Percentiles rank a stretch among this genome's conserved stretches.
Conservation (phyloP, 2,797 vertebrate genomes). For the Loriculus beryllinus region DNA sequence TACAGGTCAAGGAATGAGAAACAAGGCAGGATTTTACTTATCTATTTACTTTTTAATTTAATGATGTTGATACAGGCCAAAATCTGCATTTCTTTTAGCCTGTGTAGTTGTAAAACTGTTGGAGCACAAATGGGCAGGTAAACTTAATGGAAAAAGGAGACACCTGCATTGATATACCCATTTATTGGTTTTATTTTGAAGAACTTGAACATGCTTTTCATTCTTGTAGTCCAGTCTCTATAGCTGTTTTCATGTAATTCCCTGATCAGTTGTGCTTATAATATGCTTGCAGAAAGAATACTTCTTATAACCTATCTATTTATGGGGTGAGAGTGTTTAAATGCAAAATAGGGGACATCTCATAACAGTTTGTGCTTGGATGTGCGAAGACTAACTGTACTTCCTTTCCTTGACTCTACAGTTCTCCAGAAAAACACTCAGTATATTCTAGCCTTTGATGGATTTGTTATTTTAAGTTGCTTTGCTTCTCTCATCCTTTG, state of each 20-base stretch:
- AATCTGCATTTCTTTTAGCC: not conserved
- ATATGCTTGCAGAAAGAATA: not conserved
- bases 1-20: not conserved
- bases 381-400: not conserved
- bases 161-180: not conserved
- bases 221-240: not conserved
- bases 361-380: not conserved
- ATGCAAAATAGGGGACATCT: not conserved
- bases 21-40: not conserved
- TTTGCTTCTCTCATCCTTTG: slow-evolving; percentile 89
- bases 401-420: slow-evolving; percentile 23
- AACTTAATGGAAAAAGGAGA: not conserved
- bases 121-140: not conserved
- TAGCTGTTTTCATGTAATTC: not conserved
- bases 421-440: slow-evolving; percentile 89
- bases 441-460: slow-evolving; percentile 89
- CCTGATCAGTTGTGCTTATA: not conserved
- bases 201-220: not conserved
- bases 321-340: not conserved
- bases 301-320: not conserved
- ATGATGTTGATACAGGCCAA: not conserved
- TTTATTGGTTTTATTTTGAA: not conserved
- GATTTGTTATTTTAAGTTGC: slow-evolving; percentile 88
- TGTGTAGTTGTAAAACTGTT: not conserved
- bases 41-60: not conserved